A percentile compares a stretch with the other conserved stretches of the same genome.
Evolutionary conservation across 2,797 vertebrate genomes (phyloP).

Genomic region (Taeniopygia guttata): DNA sequence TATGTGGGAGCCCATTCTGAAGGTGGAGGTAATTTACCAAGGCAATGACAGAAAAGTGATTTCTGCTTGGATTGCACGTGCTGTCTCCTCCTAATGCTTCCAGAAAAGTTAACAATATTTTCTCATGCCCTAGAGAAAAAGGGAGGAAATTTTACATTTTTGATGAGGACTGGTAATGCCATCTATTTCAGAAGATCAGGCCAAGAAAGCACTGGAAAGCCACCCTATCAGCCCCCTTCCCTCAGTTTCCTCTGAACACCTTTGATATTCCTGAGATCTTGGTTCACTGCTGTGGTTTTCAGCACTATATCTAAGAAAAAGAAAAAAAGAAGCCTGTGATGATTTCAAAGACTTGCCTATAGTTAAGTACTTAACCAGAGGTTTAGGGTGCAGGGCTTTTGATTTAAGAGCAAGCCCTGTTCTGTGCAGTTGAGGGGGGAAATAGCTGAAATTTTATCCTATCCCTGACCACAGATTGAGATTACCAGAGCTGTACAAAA

Average conservation of each 20-base stretch:
- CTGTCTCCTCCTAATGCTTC: not conserved
- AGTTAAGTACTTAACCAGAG: conserved; percentile 52
- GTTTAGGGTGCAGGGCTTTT: conserved; percentile 28
- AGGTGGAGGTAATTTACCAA: not conserved
- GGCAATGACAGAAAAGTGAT: not conserved
- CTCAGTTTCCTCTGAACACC: not conserved
- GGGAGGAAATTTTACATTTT: not conserved
- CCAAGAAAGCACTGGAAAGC: not conserved
- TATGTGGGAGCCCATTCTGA: not conserved
- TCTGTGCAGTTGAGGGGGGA: conserved; percentile 35
- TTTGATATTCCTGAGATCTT: not conserved
- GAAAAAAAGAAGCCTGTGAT: not conserved
- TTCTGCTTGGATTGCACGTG: not conserved
- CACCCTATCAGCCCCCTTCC: not conserved
- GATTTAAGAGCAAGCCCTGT: conserved; percentile 60
- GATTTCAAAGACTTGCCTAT: conserved; percentile 43
- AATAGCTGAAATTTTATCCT: conserved; percentile 67
- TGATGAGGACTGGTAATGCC: conserved; percentile 4
- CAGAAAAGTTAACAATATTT: not conserved
- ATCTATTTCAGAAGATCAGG: not conserved
- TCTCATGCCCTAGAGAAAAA: not conserved
- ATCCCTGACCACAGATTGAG: conserved; percentile 64
- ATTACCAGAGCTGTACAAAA: conserved; percentile 60
- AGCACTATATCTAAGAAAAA: not conserved
- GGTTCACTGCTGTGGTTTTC: conserved; percentile 27